Conservation (phyloP, 30 jellyfish, hydroid and myxozoan genomes). For the Cassiopea xamachana region DNA sequence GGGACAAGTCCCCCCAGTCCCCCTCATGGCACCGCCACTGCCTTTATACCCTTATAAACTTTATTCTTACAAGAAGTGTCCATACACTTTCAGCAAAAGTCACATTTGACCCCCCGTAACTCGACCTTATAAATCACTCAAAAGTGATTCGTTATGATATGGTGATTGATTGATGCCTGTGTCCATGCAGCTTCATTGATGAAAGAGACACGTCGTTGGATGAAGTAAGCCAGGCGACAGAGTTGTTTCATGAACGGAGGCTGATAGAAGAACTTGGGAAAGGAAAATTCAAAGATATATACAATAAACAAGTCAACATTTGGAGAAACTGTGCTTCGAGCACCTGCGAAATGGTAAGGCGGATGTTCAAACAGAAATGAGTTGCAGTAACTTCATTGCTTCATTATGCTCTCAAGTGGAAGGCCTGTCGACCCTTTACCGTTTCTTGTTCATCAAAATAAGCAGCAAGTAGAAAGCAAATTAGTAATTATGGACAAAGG, state of each 20-base stretch:
- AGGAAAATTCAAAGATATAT: slow-evolving; percentile 5
- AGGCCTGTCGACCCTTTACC: slow-evolving; percentile 61
- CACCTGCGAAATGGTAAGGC: slow-evolving; percentile 65
- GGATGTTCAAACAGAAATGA: slow-evolving; percentile 53
- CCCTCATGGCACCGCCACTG: too few relatives aligned
- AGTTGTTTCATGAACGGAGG: slow-evolving; percentile 9
- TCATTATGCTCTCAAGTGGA: slow-evolving; percentile 60
- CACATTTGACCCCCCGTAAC: background rate
- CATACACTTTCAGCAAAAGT: too few relatives aligned
- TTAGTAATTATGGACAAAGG: slow-evolving; percentile 23
- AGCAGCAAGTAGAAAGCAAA: slow-evolving; percentile 20
- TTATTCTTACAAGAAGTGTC: too few relatives aligned
- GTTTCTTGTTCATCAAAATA: slow-evolving; percentile 32
- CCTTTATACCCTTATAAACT: too few relatives aligned
- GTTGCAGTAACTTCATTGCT: slow-evolving; percentile 45
- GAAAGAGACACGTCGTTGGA: slow-evolving; percentile 31
- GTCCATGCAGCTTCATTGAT: slow-evolving; percentile 16
- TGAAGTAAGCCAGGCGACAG: background rate
- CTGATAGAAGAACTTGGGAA: background rate
- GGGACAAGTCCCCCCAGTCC: too few relatives aligned
- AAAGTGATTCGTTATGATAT: background rate
- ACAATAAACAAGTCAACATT: slow-evolving; percentile 10
- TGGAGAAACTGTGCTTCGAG: slow-evolving; percentile 25
- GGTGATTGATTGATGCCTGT: slow-evolving; percentile 11
- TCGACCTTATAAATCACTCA: background rate